Percentiles rank a stretch among this genome's conserved stretches.
These are phyloP conservation scores for Isichthys henryi DNA, from an alignment of 2,113 vertebrate genomes.

Conservation along the genomic window DNA sequence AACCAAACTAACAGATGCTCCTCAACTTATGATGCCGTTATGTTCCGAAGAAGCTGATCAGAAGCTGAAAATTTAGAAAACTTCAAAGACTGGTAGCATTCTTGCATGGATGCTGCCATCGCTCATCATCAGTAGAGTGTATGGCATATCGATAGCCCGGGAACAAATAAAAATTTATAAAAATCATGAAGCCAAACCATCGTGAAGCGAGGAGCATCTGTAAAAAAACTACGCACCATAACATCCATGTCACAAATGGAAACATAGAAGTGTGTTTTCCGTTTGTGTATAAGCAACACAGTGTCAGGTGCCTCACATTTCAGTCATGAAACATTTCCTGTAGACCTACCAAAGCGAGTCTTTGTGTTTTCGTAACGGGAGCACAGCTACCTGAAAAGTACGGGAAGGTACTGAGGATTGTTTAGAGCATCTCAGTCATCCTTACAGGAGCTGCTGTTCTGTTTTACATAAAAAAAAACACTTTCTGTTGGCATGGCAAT, in stretches of 20 bases:
- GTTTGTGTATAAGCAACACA: background rate
- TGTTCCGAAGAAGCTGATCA: background rate
- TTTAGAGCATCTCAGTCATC: background rate
- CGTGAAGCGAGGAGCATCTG: background rate
- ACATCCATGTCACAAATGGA: background rate
- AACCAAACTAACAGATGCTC: background rate
- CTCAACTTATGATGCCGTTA: background rate
- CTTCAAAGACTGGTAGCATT: background rate
- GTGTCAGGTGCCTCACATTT: background rate
- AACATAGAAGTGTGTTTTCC: background rate
- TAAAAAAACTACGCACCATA: background rate
- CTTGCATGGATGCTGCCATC: background rate
- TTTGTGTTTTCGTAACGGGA: background rate
- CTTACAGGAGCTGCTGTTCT: background rate
- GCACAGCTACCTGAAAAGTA: background rate
- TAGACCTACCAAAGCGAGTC: background rate
- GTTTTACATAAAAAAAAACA: background rate
- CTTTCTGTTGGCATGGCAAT: slow-evolving; percentile 19
- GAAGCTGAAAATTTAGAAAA: background rate
- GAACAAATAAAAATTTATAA: background rate
- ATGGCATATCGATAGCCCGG: background rate
- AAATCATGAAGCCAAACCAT: background rate
- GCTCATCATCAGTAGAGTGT: background rate
- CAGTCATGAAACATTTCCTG: background rate
- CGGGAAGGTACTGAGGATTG: background rate